Percentiles rank a stretch among this genome's conserved stretches.
These are phyloP conservation scores for Apostichopus japonicus DNA, from an alignment of 35 echinoderm and acorn worm species.

Conservation along the genomic window DNA sequence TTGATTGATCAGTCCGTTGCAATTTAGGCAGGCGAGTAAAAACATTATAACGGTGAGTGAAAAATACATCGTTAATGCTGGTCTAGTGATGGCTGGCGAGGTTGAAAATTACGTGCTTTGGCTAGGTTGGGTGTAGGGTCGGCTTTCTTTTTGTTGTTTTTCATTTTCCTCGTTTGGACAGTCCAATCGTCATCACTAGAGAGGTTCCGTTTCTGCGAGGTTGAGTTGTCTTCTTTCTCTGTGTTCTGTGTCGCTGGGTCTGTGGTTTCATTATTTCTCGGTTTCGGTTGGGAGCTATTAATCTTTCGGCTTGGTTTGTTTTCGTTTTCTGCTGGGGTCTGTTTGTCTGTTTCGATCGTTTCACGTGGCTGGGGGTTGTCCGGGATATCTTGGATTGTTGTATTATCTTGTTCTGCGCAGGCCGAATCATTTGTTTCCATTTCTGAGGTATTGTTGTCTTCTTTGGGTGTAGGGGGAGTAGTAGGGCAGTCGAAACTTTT, in stretches of 20 bases:
- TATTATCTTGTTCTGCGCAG: neutral
- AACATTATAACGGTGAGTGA: neutral
- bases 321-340: neutral
- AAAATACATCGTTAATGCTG: neutral
- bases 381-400: neutral
- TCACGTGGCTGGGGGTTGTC: neutral
- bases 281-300: no score
- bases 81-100: neutral
- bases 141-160: neutral
- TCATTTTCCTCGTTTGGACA: neutral
- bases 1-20: slow-evolving; percentile 7
- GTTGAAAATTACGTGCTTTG: neutral
- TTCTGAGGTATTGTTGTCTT: neutral
- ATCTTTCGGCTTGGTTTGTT: neutral
- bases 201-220: neutral
- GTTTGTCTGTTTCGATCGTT: neutral
- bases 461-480: no score
- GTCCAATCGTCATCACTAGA: neutral
- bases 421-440: neutral
- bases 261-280: neutral
- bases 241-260: neutral
- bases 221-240: neutral
- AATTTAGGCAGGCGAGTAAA: slow-evolving; percentile 7
- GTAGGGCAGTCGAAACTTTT: neutral
- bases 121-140: neutral